These are phyloP conservation scores for Colostygia pectinataria DNA, from an alignment of 2,888 invertebrate genomes.

Conservation along the genomic window DNA sequence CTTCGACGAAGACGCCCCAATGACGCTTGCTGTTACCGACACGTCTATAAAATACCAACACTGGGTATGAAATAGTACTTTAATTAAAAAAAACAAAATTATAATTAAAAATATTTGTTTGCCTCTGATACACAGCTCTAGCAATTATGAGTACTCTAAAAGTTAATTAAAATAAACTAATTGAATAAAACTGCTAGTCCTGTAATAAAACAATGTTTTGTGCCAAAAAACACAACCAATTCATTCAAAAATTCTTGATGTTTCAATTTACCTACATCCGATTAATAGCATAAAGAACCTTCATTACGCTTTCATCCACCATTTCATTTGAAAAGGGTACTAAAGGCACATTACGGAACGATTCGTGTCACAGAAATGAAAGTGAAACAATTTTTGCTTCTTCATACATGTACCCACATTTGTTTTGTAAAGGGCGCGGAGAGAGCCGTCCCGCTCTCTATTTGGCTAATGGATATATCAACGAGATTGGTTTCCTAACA, in stretches of 20 bases:
- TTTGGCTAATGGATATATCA: constrained; percentile 70
- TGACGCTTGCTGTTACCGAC: too few species aligned
- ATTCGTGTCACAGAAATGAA: constrained; percentile 44
- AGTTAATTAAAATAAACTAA: too few species aligned
- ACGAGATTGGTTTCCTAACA: constrained; percentile 63
- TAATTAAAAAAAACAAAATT: too few species aligned
- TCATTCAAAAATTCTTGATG: constrained; percentile 21
- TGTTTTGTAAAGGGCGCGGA: constrained; percentile 56
- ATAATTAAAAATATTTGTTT: too few species aligned
- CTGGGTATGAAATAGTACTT: too few species aligned
- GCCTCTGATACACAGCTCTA: too few species aligned
- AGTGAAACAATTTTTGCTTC: constrained; percentile 51
- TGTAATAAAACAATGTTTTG: neutral
- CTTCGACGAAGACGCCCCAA: too few species aligned
- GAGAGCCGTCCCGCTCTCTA: constrained; percentile 50
- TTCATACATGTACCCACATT: constrained; percentile 46
- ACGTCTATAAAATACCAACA: too few species aligned
- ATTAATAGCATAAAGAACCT: constrained; percentile 36
- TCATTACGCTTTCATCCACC: constrained; percentile 40
- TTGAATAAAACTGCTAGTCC: too few species aligned
- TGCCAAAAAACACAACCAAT: constrained; percentile 8
- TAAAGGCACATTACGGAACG: constrained; percentile 35
- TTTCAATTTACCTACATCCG: constrained; percentile 22
- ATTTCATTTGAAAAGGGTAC: constrained; percentile 40
- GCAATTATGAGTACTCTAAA: too few species aligned